Evolutionary conservation across 2,797 vertebrate genomes (phyloP), one percentile per base, ranked within the genome.

Genomic region (Sebastes melanostomus): DNA sequence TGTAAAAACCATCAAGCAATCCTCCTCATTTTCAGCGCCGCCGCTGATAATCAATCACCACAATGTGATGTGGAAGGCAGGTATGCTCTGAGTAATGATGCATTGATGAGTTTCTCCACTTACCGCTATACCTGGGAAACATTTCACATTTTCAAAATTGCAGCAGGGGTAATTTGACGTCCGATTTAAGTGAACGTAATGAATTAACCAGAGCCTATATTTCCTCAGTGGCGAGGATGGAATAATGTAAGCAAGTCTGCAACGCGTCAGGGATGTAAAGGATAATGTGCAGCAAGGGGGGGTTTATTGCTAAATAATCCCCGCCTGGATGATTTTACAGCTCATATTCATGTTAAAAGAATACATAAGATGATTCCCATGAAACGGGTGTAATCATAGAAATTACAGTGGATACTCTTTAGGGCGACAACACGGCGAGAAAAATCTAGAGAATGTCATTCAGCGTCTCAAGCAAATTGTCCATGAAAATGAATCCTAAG

Each of bases 251-350:
- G 75, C 12, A n/a, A 42, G 52, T 14, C 29, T 16, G 58, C 73
- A 32, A 62, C 60, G 10, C 13, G 8, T 63, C 75, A n/a, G 73
- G 66, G 36, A 50, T 1, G n/a, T 14, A 18, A 52, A 20, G 59
- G n/a, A 75, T 77, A 67, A 75, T 29, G 75, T 25, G 84, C 79
- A 34, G 60, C 20, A 16, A 82, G 68, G 65, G 16, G 62, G 30
- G 70, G 79, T 77, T 90, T 87, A 87, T 12, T 61, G 82, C 60
- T 10, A 76, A 66, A 81, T 75, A 38, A 82, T 75, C 75, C 66
- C 66, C 72, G 73, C 63, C 74, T 69, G 66, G 76, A 20, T 67
- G 59, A 71, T 72, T 86, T 85, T 67, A 82, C 61, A 36, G 56
- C 74, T 75, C 38, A 2, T 27, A 34, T 72, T 71, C 55, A 30